Evolutionary conservation across 2,888 invertebrate genomes (phyloP), one percentile per base, ranked within the genome.

Genomic region (Caenorhabditis imperialis): DNA sequence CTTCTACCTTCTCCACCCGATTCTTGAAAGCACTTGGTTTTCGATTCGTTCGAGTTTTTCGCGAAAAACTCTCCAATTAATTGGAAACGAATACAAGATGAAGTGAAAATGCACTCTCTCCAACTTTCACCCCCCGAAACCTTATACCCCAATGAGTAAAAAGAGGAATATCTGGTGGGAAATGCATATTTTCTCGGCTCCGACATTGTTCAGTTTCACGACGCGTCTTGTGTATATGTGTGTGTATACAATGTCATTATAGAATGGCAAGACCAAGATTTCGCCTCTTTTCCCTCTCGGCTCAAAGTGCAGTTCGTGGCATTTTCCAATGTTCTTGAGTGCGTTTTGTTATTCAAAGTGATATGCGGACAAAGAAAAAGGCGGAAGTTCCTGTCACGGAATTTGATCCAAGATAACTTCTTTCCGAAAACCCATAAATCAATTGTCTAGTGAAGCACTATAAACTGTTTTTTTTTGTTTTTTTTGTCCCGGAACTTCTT

Each of bases 161-260:
- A 18, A 42, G 42, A 30, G 27, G 44, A 37, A 51, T 57, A 65
- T 67, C 67, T 57, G 55, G 48, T 6, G 30, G 16, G 30, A 63
- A 40, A 67, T 45, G 67, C 57, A 38, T 51, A 44, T 57, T 35
- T 30, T 45, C 37, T 22, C 37, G 20, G 23, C 51, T 35, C 27
- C 35, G n/a, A 53, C 62, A 57, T 57, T 67, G 45, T 51, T 57
- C 57, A 40, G 50, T 16, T 33, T 40, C 40, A 35, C 14, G 47
- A 44, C 63, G 57, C 37, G 35, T 51, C 33, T 50, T 54, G 22
- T 53, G 33, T 45, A 45, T 45, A 16, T 57, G 23, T 47, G 61
- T 53, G 45, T 65, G 48, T 57, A 50, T 57, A 65, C 65, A 65
- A 65, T 67, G 57, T 67, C 42, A 42, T 67, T 58, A 67, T 67